phyloP scores from a whole-genome alignment of 2,888 invertebrate species.

The Cacoxenus indagator region DNA sequence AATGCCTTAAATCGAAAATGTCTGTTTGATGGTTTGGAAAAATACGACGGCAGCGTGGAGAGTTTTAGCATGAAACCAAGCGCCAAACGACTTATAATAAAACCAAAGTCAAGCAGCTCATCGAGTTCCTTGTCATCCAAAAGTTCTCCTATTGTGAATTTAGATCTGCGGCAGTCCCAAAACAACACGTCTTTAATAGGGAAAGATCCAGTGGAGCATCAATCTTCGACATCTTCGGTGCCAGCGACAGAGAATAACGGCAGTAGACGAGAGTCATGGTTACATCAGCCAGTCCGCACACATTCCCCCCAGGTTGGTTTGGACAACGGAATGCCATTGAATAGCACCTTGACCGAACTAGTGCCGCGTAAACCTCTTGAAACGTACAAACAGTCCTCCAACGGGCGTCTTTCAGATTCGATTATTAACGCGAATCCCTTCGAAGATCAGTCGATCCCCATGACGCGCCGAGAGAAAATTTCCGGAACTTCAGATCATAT shows the following conservation, averaged over 20 bases:
- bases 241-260: conserved; percentile 42
- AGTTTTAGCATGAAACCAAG: conserved; percentile 75
- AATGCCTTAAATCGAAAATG: conserved; percentile 74
- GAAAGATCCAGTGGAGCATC: conserved; percentile 43
- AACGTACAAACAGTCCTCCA: conserved; percentile 44
- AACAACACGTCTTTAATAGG: neutral
- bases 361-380: conserved; percentile 66
- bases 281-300: conserved; percentile 67
- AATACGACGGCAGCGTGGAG: conserved; percentile 79
- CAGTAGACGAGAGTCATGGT: conserved; percentile 68
- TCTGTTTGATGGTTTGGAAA: conserved; percentile 89
- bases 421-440: conserved; percentile 63
- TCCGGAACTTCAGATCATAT: conserved; percentile 47
- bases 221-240: conserved; percentile 12
- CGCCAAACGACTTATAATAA: conserved; percentile 82
- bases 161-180: too few relatives aligned
- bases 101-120: conserved; percentile 71
- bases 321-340: conserved; percentile 47
- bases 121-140: too few relatives aligned
- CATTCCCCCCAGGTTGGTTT: conserved; percentile 53
- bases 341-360: conserved; percentile 66
- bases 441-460: conserved; percentile 55
- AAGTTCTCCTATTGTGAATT: too few relatives aligned
- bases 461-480: conserved; percentile 48
- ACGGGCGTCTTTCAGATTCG: conserved; percentile 54